A percentile compares a stretch with the other conserved stretches of the same genome.
Conservation (phyloP, 2,888 invertebrate species). For the Ormyrus labotus region DNA sequence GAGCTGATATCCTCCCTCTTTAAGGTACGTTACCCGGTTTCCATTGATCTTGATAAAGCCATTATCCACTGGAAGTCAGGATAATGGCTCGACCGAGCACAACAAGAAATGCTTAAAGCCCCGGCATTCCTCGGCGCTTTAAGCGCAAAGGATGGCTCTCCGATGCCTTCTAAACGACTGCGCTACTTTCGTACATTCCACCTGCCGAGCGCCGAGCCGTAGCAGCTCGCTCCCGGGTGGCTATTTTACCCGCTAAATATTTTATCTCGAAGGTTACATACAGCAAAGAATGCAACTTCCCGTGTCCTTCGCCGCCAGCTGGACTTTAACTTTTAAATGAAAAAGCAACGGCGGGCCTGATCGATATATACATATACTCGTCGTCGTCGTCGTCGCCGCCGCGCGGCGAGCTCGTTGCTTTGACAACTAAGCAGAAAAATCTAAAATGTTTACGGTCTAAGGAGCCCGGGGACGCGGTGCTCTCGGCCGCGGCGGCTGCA, state of each 20-base stretch:
- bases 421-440: too few species aligned
- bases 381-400: too few species aligned
- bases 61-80: slow-evolving; percentile 19
- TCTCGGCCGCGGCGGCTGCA: too few species aligned
- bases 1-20: background rate
- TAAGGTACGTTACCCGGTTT: background rate
- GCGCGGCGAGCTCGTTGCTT: too few species aligned
- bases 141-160: slow-evolving; percentile 36
- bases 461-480: slow-evolving; percentile 14
- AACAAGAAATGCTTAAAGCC: slow-evolving; percentile 13
- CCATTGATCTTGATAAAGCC: slow-evolving; percentile 12
- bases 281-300: too few species aligned
- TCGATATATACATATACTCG: too few species aligned
- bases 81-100: slow-evolving; percentile 32
- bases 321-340: too few species aligned
- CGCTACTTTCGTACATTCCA: slow-evolving; percentile 3
- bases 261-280: background rate
- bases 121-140: background rate
- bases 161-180: slow-evolving; percentile 20
- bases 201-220: background rate
- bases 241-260: slow-evolving; percentile 27
- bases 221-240: background rate
- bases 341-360: too few species aligned
- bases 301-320: too few species aligned
- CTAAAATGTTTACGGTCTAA: too few species aligned